These are phyloP conservation scores for Leucopsar rothschildi DNA, from an alignment of 2,113 vertebrate genomes.

Conservation along the genomic window DNA sequence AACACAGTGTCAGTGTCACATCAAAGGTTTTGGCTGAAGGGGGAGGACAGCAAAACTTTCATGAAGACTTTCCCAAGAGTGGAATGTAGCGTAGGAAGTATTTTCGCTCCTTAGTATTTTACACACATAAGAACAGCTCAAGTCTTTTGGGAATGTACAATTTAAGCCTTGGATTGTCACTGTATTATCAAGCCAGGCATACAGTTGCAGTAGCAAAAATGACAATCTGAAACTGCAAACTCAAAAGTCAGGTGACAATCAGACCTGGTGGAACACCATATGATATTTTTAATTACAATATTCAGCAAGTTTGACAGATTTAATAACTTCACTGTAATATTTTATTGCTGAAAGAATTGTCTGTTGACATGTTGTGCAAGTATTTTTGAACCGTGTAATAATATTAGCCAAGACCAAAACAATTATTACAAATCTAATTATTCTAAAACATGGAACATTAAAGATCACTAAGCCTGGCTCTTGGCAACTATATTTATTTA, in stretches of 20 bases:
- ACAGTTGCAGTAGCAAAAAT: neutral
- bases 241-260: neutral
- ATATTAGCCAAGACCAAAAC: neutral
- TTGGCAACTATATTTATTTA: neutral
- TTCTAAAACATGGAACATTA: neutral
- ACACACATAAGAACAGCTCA: neutral
- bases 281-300: neutral
- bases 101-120: neutral
- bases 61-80: neutral
- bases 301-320: neutral
- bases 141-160: neutral
- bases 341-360: neutral
- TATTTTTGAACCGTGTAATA: neutral
- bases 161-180: neutral
- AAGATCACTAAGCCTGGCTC: neutral
- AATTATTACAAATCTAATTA: neutral
- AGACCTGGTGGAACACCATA: neutral
- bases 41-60: neutral
- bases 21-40: neutral
- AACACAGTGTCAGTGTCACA: neutral
- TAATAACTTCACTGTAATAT: neutral
- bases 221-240: neutral
- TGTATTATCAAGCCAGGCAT: neutral
- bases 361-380: neutral
- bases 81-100: neutral